Conservation (phyloP, 2,888 invertebrate genomes). For the Lobophora halterata region DNA sequence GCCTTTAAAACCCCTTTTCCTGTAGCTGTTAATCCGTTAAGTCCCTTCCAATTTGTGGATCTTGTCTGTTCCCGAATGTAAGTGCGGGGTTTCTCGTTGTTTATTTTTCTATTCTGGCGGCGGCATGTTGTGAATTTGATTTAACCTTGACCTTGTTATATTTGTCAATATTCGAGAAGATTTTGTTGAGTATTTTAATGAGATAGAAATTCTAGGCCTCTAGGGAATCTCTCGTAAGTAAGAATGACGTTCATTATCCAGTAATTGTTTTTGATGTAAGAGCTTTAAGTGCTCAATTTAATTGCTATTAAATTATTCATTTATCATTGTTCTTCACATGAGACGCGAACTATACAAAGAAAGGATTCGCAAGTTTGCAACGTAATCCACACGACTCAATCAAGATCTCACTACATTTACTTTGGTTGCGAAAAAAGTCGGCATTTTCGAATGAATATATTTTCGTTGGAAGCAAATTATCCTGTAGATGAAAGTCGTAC, state of each 20-base stretch:
- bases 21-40: slow-evolving; percentile 29
- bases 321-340: slow-evolving; percentile 15
- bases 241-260: slow-evolving; percentile 6
- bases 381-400: slow-evolving; percentile 10
- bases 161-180: neutral
- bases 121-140: slow-evolving; percentile 2
- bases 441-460: slow-evolving; percentile 26
- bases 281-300: slow-evolving; percentile 8
- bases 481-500: slow-evolving; percentile 31
- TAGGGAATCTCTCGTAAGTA: slow-evolving; percentile 7
- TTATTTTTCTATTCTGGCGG: slow-evolving; percentile 15
- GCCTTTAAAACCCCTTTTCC: slow-evolving; percentile 15
- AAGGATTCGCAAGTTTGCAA: slow-evolving; percentile 12
- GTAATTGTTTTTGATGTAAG: slow-evolving; percentile 15
- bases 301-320: slow-evolving; percentile 10
- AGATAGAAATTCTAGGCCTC: slow-evolving; percentile 1
- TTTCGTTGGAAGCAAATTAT: slow-evolving; percentile 27
- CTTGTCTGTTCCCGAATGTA: slow-evolving; percentile 17
- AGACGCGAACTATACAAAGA: slow-evolving; percentile 14
- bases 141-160: slow-evolving; percentile 9
- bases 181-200: slow-evolving; percentile 9
- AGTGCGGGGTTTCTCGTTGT: slow-evolving; percentile 14
- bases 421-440: no score
- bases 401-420: no score
- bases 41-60: slow-evolving; percentile 26